A percentile compares a stretch with the other conserved stretches of the same genome.
Conservation (phyloP, 1,140 invertebrate species). For the Cheumatopsyche charites region DNA sequence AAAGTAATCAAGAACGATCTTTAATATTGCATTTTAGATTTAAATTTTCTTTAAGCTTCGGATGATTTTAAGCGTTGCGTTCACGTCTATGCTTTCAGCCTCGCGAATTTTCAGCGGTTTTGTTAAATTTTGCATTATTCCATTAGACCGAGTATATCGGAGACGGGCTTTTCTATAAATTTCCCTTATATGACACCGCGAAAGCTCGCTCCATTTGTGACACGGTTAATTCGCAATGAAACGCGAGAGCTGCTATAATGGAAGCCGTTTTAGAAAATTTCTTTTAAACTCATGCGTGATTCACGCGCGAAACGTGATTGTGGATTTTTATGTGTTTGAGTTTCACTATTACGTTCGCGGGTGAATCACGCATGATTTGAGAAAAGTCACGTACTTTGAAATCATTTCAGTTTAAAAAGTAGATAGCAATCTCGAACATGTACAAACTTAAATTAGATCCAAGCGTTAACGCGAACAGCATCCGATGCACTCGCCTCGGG, state of each 20-base stretch:
- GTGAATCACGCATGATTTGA: too few species aligned
- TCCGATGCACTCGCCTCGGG: neutral
- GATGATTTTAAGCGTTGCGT: neutral
- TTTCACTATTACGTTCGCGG: too few species aligned
- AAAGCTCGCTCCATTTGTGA: neutral
- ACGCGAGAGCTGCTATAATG: neutral
- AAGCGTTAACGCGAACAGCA: neutral
- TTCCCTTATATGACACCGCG: slow-evolving; percentile 6
- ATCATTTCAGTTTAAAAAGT: too few species aligned
- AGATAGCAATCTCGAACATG: too few species aligned
- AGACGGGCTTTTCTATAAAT: slow-evolving; percentile 1
- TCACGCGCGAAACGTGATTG: too few species aligned
- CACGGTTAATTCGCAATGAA: slow-evolving; percentile 6
- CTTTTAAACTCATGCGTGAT: neutral
- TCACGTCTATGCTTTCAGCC: neutral
- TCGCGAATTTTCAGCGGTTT: slow-evolving; percentile 7
- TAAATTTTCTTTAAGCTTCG: neutral
- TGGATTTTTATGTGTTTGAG: too few species aligned
- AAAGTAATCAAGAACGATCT: too few species aligned
- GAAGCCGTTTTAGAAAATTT: neutral
- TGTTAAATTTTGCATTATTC: slow-evolving; percentile 30
- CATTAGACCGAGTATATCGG: neutral
- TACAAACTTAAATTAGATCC: too few species aligned
- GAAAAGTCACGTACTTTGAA: too few species aligned
- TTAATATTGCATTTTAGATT: too few species aligned